phyloP scores from a whole-genome alignment of 2,888 invertebrate genomes.

The Agrochola lychnidis region DNA sequence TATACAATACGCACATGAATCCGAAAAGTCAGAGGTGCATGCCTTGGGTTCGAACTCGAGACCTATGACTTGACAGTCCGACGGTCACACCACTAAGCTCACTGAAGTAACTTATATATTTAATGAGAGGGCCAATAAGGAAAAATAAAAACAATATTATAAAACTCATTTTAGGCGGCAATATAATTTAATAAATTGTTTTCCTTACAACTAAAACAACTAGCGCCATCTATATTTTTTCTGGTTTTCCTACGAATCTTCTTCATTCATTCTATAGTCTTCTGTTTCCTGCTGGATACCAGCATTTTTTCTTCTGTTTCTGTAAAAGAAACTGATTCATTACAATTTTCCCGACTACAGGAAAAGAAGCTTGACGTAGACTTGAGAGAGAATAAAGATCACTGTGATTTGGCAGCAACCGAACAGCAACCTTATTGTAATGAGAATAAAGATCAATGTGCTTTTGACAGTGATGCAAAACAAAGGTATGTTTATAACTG shows the following conservation, averaged over 20 bases:
- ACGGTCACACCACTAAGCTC: no score
- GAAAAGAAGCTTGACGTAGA: no score
- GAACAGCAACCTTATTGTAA: no score
- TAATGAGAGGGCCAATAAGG: no score
- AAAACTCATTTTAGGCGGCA: neutral
- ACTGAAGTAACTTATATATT: no score
- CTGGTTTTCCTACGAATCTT: constrained; percentile 55
- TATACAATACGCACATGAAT: no score
- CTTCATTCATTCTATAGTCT: constrained; percentile 46
- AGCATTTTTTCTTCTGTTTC: constrained; percentile 74
- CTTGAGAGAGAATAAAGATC: no score
- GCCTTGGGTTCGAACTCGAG: no score
- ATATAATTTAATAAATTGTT: constrained; percentile 1
- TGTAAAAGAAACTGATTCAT: constrained; percentile 53
- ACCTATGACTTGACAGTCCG: no score
- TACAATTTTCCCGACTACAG: neutral
- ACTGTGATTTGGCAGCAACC: neutral
- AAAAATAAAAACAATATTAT: neutral
- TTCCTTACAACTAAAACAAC: constrained; percentile 10
- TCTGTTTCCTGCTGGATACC: constrained; percentile 61
- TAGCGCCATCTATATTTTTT: constrained; percentile 53
- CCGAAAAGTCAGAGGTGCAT: no score
- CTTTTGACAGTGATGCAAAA: neutral
- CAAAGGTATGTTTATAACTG: neutral
- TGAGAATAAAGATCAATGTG: neutral